Base-by-base conservation (phyloP, 2,797 vertebrate genomes). In the Nannoperca australis region DNA sequence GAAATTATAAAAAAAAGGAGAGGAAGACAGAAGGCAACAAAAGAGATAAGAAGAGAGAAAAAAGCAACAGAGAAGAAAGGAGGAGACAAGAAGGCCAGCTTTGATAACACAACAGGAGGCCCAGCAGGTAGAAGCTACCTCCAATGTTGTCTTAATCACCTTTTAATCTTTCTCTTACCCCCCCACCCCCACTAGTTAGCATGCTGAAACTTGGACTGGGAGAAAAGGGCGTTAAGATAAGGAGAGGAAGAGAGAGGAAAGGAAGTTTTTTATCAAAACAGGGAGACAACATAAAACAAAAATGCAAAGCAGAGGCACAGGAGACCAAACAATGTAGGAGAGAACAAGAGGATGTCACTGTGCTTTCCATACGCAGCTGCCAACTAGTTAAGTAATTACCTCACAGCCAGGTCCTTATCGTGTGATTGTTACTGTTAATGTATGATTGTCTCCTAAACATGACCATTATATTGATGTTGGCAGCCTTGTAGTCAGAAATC, bases 71-170 rank as follows among this genome's bases (percentile, higher is more conserved):
- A n/a, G 69, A 78, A 50, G 53, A 79, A 73, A 68, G 44, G 17
- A 63, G 55, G 32, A 78, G 75, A 79, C 61, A 60, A 85, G 73
- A 59, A 75, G 67, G 60, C 34, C 30, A 20, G 62, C 63, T 78
- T 58, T 83, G 77, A 86, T 64, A 81, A 76, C 61, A 13, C 84
- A 82, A 50, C 74, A 71, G 79, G 84, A 78, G 38, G 62, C 69
- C 55, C 81, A 84, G 81, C 79, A 86, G 81, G 83, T 83, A 78
- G 34, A 75, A 78, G 71, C 78, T 61, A 70, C 77, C 66, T 79
- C 53, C 78, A 84, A 50, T 64, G 76, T 73, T 78, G 60, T 82
- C 66, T 74, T 82, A 82, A 88, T 92, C 85, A 88, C 82, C 84
- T 82, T 71, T 84, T 83, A 83, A 73, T 79, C 78, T 78, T 44